Conservation (phyloP, 2,888 invertebrate genomes). For the Orthonychiurus folsomi region DNA sequence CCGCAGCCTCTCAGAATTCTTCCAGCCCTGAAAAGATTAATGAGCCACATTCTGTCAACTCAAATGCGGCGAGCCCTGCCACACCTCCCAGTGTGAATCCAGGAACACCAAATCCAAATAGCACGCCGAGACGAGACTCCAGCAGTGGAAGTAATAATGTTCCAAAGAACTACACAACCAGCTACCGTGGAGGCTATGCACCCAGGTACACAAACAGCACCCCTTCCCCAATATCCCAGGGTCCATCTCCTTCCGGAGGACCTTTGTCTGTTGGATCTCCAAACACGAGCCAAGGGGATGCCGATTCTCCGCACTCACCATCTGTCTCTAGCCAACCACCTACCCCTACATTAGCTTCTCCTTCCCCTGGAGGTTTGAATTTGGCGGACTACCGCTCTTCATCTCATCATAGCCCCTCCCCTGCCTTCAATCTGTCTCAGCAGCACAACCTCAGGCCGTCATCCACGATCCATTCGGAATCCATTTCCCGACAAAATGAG, state of each 20-base stretch:
- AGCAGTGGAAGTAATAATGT: neutral
- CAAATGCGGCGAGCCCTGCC: slow-evolving; percentile 29
- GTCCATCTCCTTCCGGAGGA: slow-evolving; percentile 11
- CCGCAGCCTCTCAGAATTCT: slow-evolving; percentile 45
- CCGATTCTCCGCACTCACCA: slow-evolving; percentile 22
- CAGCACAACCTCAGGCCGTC: neutral
- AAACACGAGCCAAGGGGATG: slow-evolving; percentile 20
- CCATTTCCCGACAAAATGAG: too few species aligned
- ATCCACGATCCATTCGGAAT: neutral
- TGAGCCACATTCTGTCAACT: slow-evolving; percentile 9
- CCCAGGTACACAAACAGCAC: slow-evolving; percentile 30
- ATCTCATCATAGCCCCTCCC: neutral
- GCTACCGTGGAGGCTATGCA: slow-evolving; percentile 25
- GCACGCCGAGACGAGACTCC: slow-evolving; percentile 4
- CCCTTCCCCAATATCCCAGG: slow-evolving; percentile 12
- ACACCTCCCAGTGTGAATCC: slow-evolving; percentile 28
- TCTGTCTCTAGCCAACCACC: neutral
- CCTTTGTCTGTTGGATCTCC: slow-evolving; percentile 23
- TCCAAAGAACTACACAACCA: slow-evolving; percentile 13
- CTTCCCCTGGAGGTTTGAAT: neutral
- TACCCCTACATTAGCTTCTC: neutral
- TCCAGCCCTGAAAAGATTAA: slow-evolving; percentile 41
- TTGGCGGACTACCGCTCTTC: neutral
- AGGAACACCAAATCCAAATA: slow-evolving; percentile 3
- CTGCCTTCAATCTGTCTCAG: neutral